phyloP scores from a whole-genome alignment of 2,888 invertebrate species.

The Fragum fragum region DNA sequence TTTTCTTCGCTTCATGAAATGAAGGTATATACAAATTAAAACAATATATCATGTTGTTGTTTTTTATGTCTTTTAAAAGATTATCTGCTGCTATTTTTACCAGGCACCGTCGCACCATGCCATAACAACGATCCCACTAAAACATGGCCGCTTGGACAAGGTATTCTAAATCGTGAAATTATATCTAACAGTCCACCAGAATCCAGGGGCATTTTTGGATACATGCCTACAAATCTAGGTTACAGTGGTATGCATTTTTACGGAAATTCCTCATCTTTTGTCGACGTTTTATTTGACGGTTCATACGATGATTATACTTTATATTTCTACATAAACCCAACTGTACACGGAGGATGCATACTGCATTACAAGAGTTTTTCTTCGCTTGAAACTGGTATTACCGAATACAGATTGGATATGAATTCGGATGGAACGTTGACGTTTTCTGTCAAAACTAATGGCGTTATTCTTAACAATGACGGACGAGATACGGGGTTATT shows the following conservation, averaged over 20 bases:
- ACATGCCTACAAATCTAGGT: background rate
- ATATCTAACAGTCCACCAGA: background rate
- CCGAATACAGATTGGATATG: constrained; percentile 16
- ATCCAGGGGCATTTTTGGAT: background rate
- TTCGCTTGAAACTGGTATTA: background rate
- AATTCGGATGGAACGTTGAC: background rate
- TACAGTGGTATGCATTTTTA: constrained; percentile 2
- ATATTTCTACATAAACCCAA: constrained; percentile 9
- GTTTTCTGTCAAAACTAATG: background rate
- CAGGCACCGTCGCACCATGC: background rate
- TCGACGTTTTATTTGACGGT: background rate
- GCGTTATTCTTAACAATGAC: background rate
- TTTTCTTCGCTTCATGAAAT: too few species aligned
- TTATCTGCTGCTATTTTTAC: too few species aligned
- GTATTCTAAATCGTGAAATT: constrained; percentile 10
- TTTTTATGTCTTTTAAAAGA: too few species aligned
- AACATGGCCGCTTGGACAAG: constrained; percentile 25
- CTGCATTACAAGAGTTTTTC: background rate
- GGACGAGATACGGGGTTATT: background rate
- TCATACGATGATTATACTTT: background rate
- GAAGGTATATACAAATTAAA: too few species aligned
- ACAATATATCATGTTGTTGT: background rate
- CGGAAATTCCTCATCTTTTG: constrained; percentile 6
- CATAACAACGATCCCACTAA: background rate
- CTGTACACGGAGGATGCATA: constrained; percentile 4